These are phyloP conservation scores for Mamestra brassicae DNA, from an alignment of 2,888 invertebrate species.

Conservation along the genomic window DNA sequence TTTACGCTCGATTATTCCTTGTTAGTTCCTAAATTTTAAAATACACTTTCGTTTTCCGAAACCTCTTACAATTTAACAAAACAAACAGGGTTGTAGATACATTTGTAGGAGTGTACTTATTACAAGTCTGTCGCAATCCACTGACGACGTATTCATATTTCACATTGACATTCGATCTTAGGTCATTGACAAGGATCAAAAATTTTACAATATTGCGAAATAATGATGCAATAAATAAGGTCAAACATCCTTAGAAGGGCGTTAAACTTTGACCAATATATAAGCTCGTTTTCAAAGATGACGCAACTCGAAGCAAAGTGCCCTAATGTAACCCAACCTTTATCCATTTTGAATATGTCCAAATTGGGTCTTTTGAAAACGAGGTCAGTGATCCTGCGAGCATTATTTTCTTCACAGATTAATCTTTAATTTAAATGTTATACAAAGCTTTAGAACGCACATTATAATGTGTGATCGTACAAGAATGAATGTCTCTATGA, in stretches of 20 bases:
- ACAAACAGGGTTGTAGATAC: no score
- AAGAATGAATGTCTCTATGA: constrained; percentile 56
- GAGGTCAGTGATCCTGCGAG: constrained; percentile 75
- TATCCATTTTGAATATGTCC: constrained; percentile 73
- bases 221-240: constrained; percentile 28
- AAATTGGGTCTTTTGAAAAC: constrained; percentile 77
- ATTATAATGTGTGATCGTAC: constrained; percentile 51
- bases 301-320: not conserved
- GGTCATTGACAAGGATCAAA: constrained; percentile 21
- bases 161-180: constrained; percentile 24
- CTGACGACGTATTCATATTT: not conserved
- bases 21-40: no score
- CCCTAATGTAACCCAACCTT: constrained; percentile 57
- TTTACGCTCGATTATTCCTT: no score
- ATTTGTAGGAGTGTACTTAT: no score
- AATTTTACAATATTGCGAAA: constrained; percentile 34
- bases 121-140: not conserved
- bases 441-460: constrained; percentile 52
- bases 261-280: not conserved
- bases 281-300: constrained; percentile 6
- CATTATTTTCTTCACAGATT: constrained; percentile 73
- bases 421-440: constrained; percentile 78
- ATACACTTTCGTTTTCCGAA: no score
- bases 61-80: no score
- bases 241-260: not conserved